phyloP scores from a whole-genome alignment of 2,113 vertebrate species.

The Corvus moneduloides region DNA sequence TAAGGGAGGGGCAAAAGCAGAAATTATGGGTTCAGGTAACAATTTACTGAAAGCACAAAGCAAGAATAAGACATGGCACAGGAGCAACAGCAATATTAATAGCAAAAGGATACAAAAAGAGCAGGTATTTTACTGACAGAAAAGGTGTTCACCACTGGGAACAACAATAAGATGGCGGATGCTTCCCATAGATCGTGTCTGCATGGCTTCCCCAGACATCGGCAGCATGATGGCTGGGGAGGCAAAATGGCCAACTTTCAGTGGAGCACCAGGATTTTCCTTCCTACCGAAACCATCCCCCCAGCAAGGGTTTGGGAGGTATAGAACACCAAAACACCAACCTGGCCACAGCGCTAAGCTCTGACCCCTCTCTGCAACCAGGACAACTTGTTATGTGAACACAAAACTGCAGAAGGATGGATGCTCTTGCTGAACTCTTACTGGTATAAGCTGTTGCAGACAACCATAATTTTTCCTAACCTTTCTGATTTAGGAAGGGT shows the following conservation, averaged over 20 bases:
- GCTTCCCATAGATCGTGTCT: background rate
- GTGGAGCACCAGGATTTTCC: background rate
- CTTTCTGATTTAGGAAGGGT: background rate
- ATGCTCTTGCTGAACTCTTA: background rate
- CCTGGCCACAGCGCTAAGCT: accelerated
- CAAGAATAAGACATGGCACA: background rate
- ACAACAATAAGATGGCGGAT: too few species aligned
- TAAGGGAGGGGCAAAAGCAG: background rate
- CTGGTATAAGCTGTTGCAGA: background rate
- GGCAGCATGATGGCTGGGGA: background rate
- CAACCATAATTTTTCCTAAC: background rate
- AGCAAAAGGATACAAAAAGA: background rate
- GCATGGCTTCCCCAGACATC: background rate
- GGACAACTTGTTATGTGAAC: background rate
- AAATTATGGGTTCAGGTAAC: background rate
- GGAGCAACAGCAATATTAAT: background rate
- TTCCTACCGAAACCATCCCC: background rate
- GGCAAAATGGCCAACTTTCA: background rate
- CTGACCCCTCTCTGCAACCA: background rate
- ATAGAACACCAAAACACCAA: too few species aligned
- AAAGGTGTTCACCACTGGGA: background rate
- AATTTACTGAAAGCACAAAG: background rate
- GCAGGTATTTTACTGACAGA: background rate
- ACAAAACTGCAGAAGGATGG: background rate
- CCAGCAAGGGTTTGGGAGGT: background rate